These are phyloP conservation scores for Drosophila recens DNA, from an alignment of 2,888 invertebrate genomes.

Conservation along the genomic window DNA sequence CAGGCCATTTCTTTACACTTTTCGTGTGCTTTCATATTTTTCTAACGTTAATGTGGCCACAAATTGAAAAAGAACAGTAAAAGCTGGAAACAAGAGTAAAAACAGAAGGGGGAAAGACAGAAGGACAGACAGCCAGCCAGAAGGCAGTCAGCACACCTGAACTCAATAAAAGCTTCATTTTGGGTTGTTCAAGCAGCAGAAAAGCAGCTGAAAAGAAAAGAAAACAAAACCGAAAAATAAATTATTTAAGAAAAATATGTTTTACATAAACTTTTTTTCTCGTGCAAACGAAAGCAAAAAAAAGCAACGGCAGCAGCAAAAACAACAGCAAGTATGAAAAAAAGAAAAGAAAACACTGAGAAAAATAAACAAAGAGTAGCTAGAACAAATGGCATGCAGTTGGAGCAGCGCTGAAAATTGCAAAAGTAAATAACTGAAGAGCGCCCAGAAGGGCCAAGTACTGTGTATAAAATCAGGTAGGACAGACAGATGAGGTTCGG, in stretches of 20 bases:
- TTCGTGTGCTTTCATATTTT: slow-evolving; percentile 78
- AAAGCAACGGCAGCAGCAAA: slow-evolving; percentile 10
- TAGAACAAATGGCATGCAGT: slow-evolving; percentile 78
- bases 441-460: slow-evolving; percentile 27
- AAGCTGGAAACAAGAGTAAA: slow-evolving; percentile 43
- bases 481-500: slow-evolving; percentile 1
- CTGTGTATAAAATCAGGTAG: slow-evolving; percentile 24
- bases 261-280: slow-evolving; percentile 70
- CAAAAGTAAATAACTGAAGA: slow-evolving; percentile 72
- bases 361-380: slow-evolving; percentile 48
- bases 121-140: slow-evolving; percentile 4
- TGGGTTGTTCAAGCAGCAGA: slow-evolving; percentile 77
- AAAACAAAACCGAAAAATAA: slow-evolving; percentile 70
- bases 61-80: slow-evolving; percentile 73
- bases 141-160: slow-evolving; percentile 64
- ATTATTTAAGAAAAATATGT: slow-evolving; percentile 81
- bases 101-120: slow-evolving; percentile 40
- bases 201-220: slow-evolving; percentile 52
- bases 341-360: slow-evolving; percentile 19
- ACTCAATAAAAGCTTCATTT: slow-evolving; percentile 81
- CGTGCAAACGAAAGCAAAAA: slow-evolving; percentile 13
- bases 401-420: slow-evolving; percentile 78
- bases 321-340: slow-evolving; percentile 20
- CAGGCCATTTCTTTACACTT: slow-evolving; percentile 72
- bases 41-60: slow-evolving; percentile 79